Percentiles rank a stretch among this genome's conserved stretches.
Conservation (phyloP, 92 coral and sea anemone species). For the Paragorgia papillata region DNA sequence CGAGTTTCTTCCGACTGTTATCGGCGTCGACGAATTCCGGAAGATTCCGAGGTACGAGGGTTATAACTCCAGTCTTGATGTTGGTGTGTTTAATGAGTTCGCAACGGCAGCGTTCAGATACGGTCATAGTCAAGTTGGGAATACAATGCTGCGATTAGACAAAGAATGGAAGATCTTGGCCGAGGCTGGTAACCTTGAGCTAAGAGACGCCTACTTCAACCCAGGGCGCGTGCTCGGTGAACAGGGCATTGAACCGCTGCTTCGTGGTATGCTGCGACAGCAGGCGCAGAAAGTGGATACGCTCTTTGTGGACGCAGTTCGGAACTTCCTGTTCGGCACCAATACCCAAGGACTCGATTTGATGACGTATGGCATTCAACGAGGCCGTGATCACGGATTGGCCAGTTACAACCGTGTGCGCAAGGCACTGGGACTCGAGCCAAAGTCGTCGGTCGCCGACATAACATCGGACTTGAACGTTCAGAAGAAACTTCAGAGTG, state of each 20-base stretch:
- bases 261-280: slow-evolving; percentile 94
- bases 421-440: slow-evolving; percentile 73
- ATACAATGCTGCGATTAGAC: slow-evolving; percentile 85
- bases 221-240: slow-evolving; percentile 97
- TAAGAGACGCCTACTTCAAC: slow-evolving; percentile 96
- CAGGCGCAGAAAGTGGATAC: slow-evolving; percentile 87
- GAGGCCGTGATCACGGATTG: slow-evolving; percentile 96
- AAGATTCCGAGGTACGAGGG: slow-evolving; percentile 62
- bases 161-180: slow-evolving; percentile 81
- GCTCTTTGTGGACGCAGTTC: slow-evolving; percentile 77
- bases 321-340: slow-evolving; percentile 96
- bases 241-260: slow-evolving; percentile 94
- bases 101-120: slow-evolving; percentile 98
- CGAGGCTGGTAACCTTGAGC: slow-evolving; percentile 78
- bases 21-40: slow-evolving; percentile 78
- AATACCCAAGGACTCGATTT: slow-evolving; percentile 95
- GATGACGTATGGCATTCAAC: slow-evolving; percentile 85
- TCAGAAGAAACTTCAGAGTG: slow-evolving; percentile 62
- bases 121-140: slow-evolving; percentile 97
- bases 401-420: slow-evolving; percentile 96
- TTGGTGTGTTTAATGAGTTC: slow-evolving; percentile 97
- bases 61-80: slow-evolving; percentile 76
- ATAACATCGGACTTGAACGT: slow-evolving; percentile 70
- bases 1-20: slow-evolving; percentile 93
- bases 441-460: slow-evolving; percentile 68